Evolutionary conservation across 2,888 invertebrate species (phyloP), one percentile per base, ranked within the genome.

Genomic region (Luperina testacea): DNA sequence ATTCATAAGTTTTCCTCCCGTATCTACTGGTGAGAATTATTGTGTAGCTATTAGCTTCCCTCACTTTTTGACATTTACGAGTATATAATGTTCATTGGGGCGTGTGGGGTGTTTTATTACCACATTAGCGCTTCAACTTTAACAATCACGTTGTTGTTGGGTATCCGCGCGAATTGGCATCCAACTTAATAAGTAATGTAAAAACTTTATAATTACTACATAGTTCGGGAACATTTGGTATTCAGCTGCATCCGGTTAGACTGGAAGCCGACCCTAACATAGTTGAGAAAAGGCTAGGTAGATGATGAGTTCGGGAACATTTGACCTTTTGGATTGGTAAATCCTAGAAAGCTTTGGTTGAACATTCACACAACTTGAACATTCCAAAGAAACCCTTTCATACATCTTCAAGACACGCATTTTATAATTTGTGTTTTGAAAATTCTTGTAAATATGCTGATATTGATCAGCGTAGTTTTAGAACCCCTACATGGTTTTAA

Each of bases 121-220:
- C 70, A 84, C 59, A 71, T 85, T 65, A 68, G 81, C 59, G 64
- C 51, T 42, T 38, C 38, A 81, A 85, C 67, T 85, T 81, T 57
- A 57, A 32, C 81, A 53, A 67, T 80, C 53, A 68, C 32, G 63
- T 63, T 32, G n/a, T 38, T 53, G 17, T 42, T n/a, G 75, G 57
- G 57, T n/a, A 17, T 27, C 48, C 20, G 20, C 61, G n/a, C 42
- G 42, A 48, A 80, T 63, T 53, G 57, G 61, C 38, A 38, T 11
- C 38, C 24, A 68, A 53, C 80, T 68, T 78, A 24, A 38, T 51
- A 81, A 64, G 42, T 72, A 42, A 73, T 73, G 61, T 77, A 53
- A 83, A 82, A 83, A 72, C 73, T 83, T 83, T 71, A 72, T 63
- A 51, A 87, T 63, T 61, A 87, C 77, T 51, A 74, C 59, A 74